These are phyloP conservation scores for Anthrax anthrax DNA, from an alignment of 2,888 invertebrate species.

Conservation along the genomic window DNA sequence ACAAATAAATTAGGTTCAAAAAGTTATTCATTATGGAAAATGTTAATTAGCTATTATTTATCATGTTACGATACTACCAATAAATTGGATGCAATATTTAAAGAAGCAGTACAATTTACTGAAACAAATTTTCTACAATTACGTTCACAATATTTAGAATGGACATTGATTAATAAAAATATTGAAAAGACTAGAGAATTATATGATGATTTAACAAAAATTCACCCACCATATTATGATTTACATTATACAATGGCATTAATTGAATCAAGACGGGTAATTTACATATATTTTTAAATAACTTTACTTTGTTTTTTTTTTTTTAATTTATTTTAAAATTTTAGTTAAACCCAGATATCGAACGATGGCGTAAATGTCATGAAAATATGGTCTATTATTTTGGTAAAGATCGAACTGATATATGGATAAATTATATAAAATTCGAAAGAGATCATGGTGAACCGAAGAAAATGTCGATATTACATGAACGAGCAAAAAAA, in stretches of 20 bases:
- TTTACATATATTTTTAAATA: background rate
- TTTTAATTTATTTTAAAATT: constrained; percentile 7
- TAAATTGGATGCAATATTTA: constrained; percentile 20
- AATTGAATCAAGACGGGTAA: constrained; percentile 32
- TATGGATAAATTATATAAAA: constrained; percentile 60
- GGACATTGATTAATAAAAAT: constrained; percentile 23
- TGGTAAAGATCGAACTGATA: constrained; percentile 45
- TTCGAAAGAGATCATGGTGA: constrained; percentile 53
- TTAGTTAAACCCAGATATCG: constrained; percentile 31
- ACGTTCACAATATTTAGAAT: constrained; percentile 23
- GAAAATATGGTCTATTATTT: constrained; percentile 50
- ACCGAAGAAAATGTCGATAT: constrained; percentile 37
- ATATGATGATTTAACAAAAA: constrained; percentile 44
- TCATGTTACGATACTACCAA: constrained; percentile 17
- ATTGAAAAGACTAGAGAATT: constrained; percentile 44
- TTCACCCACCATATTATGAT: constrained; percentile 45
- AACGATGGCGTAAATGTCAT: constrained; percentile 43
- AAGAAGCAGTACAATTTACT: constrained; percentile 20
- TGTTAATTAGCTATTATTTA: constrained; percentile 23
- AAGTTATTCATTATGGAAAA: constrained; percentile 22
- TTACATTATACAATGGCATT: constrained; percentile 46
- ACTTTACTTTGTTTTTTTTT: background rate
- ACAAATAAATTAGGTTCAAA: constrained; percentile 14
- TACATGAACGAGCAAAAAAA: constrained; percentile 49
- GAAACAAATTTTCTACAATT: constrained; percentile 20